phyloP scores from a whole-genome alignment of 2,888 invertebrate genomes.

The Trachelus stipa region DNA sequence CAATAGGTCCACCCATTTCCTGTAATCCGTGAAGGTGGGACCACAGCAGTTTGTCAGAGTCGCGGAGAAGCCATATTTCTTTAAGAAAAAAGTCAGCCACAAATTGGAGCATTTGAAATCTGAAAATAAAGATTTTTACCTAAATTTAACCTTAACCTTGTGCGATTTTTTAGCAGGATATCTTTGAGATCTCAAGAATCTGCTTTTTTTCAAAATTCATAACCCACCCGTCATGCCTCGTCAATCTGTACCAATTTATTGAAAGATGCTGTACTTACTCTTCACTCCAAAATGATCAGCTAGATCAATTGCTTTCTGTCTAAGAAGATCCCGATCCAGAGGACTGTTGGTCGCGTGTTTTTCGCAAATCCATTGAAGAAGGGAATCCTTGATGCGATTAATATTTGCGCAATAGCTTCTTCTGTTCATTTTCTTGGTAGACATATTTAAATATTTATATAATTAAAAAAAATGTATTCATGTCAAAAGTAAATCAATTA shows the following conservation, averaged over 20 bases:
- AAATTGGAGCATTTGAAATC: slow-evolving; percentile 48
- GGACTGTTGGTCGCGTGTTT: slow-evolving; percentile 46
- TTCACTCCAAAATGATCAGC: slow-evolving; percentile 30
- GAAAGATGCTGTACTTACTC: slow-evolving; percentile 31
- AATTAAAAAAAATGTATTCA: neutral
- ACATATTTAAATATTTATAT: neutral
- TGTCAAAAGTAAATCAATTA: neutral
- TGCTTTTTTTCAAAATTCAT: neutral
- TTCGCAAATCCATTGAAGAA: slow-evolving; percentile 52
- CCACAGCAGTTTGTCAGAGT: slow-evolving; percentile 33
- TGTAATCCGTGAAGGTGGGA: slow-evolving; percentile 47
- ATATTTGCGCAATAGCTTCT: neutral
- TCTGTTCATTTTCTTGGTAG: neutral
- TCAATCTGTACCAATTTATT: neutral
- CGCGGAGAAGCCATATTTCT: slow-evolving; percentile 43
- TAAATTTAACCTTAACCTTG: neutral
- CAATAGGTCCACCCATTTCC: slow-evolving; percentile 48
- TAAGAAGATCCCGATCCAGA: slow-evolving; percentile 39
- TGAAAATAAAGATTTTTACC: slow-evolving; percentile 13
- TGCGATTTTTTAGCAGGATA: neutral
- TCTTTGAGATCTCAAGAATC: neutral
- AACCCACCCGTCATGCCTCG: neutral
- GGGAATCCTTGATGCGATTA: slow-evolving; percentile 32
- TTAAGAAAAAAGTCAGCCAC: slow-evolving; percentile 51
- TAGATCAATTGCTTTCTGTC: slow-evolving; percentile 44